Evolutionary conservation across 2,113 vertebrate species (phyloP).

Genomic region (Oncorhynchus keta): DNA sequence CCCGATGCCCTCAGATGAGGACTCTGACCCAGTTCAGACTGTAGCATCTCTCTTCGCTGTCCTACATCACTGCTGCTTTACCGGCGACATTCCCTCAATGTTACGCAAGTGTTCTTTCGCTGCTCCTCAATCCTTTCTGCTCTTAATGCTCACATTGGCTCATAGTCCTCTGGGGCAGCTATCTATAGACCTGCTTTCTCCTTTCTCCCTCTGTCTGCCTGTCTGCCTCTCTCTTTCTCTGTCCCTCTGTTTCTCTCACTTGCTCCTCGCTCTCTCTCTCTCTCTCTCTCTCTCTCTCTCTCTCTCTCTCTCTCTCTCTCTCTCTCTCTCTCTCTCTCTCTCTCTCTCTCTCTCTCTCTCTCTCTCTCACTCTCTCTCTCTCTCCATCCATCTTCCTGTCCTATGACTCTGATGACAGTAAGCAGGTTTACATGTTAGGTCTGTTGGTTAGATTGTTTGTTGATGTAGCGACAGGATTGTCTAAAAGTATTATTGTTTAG

Average conservation of each 20-base stretch:
- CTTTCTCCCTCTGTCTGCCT: no score
- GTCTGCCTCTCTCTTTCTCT: background rate
- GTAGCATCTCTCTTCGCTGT: constrained; percentile 57
- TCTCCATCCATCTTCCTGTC: constrained; percentile 20
- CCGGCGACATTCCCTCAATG: constrained; percentile 4
- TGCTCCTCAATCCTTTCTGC: constrained; percentile 38
- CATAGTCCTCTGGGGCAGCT: constrained; percentile 30
- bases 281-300: constrained; percentile 19
- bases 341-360: constrained; percentile 17
- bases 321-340: background rate
- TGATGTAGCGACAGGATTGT: background rate
- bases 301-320: background rate
- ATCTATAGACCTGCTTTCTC: no score
- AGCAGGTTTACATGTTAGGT: no score
- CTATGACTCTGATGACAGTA: background rate
- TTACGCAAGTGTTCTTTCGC: constrained; percentile 58
- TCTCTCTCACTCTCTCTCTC: background rate
- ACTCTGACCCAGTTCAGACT: constrained; percentile 65
- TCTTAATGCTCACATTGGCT: constrained; percentile 20
- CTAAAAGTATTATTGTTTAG: constrained; percentile 23
- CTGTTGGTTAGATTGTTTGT: no score
- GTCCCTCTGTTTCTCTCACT: background rate
- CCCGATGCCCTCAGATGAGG: constrained; percentile 41
- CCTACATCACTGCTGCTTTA: constrained; percentile 66
- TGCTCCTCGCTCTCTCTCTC: background rate